Base-by-base conservation (phyloP, 1,140 invertebrate genomes). In the Eumeta japonica region DNA sequence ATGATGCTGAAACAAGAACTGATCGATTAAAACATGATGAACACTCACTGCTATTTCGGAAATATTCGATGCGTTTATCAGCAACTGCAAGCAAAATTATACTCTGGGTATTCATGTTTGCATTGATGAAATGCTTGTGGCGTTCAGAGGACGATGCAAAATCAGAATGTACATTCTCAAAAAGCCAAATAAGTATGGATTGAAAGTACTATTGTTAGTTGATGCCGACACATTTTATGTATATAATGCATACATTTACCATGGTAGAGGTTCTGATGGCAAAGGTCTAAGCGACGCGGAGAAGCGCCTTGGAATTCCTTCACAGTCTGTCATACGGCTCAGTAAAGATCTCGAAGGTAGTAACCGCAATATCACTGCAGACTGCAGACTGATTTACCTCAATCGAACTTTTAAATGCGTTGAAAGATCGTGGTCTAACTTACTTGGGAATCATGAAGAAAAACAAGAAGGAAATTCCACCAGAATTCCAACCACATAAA, bases 111-210 rank as follows among this genome's bases (percentile, higher is more conserved):
- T 40, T 33, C 50, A 51, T 33, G 33, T 50, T 1, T 50, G 47
- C 12, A 50, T 70, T 29, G 63, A 73, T 45, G 62, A 75, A 45
- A 52, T 43, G n/a, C n/a, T 75, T 3, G 35, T 75, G 2, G 34
- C 48, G 15, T 77, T 77, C 51, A 35, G 64, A 27, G 73, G 66
- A 10, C 18, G 55, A 9, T 72, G 63, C 37, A 41, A 39, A 27
- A 70, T 76, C 35, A 41, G 52, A 17, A 60, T 71, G n/a, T n/a
- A n/a, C n/a, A n/a, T n/a, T n/a, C n/a, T n/a, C n/a, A n/a, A n/a
- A n/a, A n/a, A n/a, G n/a, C n/a, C n/a, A n/a, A n/a, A n/a, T n/a
- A n/a, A n/a, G n/a, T n/a, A n/a, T n/a, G n/a, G n/a, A n/a, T n/a
- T 42, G 16, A 76, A 78, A 58, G 50, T 75, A 29, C 20, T 57